Base-by-base conservation (phyloP, 2,113 vertebrate species). In the Oreotrochilus melanogaster region DNA sequence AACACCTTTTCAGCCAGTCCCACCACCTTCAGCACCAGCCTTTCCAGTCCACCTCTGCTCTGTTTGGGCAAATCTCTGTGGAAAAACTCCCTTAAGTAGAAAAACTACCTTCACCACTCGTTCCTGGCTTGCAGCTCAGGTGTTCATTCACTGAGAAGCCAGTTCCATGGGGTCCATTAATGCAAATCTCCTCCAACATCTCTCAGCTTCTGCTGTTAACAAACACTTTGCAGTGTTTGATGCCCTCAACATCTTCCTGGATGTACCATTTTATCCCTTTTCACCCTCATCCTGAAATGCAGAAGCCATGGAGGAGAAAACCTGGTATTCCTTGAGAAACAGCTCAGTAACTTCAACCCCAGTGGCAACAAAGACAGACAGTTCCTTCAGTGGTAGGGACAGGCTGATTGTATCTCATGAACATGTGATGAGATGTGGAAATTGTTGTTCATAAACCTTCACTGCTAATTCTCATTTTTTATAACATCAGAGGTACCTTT, bases 191-290 rank as follows among this genome's bases (percentile, higher is more conserved):
- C 56, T 50, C 48, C 69, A 50, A 0, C 22, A 53, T 9, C 56
- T 64, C 53, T 74, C 56, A 74, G 3, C 18, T 18, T 39, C 11
- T 60, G 31, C 60, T 81, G 27, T 47, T 70, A 61, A 51, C 18
- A 24, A 37, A 37, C 35, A 37, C 35, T 37, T 37, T 37, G 35
- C 35, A 37, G 51, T 0, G 0, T 31, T 75, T 56, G 35, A 79
- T 57, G 39, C 21, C 25, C 33, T 64, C 60, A 33, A 18, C 39
- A 10, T 60, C 7, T 66, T 65, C 21, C 14, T 51, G 18, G 43
- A 7, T 8, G 3, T 64, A 22, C 10, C 10, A 12, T 74, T 79
- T 50, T 78, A 24, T 65, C 48, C 50, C 27, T 74, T 7, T 3
- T 54, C 33, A 64, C 31, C 19, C n/a, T 70, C 56, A 45, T 13